Percentiles rank a stretch among this genome's conserved stretches.
These are phyloP conservation scores for Ivindomyrus marchei DNA, from an alignment of 2,113 vertebrate genomes.

Conservation along the genomic window DNA sequence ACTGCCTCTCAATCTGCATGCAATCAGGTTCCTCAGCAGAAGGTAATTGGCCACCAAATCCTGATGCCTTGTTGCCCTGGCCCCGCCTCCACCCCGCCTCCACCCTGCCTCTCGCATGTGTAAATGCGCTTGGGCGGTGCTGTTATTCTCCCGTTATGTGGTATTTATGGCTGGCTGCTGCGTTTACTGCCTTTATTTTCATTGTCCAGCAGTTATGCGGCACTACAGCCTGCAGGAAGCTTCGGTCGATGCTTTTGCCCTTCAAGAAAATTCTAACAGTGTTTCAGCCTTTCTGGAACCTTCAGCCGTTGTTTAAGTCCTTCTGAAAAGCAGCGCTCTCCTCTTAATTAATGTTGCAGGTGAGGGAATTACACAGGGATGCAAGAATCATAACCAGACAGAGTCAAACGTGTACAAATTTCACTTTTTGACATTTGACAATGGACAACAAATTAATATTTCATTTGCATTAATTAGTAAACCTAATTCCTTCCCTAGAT, in stretches of 20 bases:
- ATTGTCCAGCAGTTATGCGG: neutral
- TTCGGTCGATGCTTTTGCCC: neutral
- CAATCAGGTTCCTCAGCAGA: neutral
- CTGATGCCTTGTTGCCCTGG: neutral
- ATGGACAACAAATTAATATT: neutral
- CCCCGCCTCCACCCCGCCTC: neutral
- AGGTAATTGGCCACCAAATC: neutral
- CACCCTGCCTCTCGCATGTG: neutral
- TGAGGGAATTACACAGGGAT: neutral
- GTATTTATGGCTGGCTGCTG: neutral
- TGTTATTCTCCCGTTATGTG: neutral
- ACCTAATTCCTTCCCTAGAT: neutral
- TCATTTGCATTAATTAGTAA: neutral
- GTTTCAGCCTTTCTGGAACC: neutral
- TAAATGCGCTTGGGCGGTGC: neutral
- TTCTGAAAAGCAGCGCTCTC: neutral
- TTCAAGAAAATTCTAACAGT: neutral
- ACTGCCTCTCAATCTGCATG: neutral
- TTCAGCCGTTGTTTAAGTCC: neutral
- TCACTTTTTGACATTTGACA: neutral
- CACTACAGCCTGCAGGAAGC: neutral
- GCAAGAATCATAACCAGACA: neutral
- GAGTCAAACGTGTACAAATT: neutral
- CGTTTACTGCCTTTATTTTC: neutral
- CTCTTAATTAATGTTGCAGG: neutral